Evolutionary conservation across 2,888 invertebrate species (phyloP).

Genomic region (Drosophila atripex): DNA sequence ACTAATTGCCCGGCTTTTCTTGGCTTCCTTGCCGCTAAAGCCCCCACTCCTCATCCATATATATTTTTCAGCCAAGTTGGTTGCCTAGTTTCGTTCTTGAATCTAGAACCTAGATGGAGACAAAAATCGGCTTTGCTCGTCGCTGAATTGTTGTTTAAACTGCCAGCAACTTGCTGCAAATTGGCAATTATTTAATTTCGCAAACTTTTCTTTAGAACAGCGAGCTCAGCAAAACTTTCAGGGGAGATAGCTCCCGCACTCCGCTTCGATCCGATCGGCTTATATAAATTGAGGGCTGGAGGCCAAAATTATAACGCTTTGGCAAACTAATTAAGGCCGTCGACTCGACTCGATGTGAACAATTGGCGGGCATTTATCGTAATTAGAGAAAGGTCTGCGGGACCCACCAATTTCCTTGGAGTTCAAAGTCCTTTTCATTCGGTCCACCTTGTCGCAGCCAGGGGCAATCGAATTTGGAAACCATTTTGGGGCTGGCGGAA

Average conservation of each 20-base stretch:
- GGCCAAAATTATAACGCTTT: conserved; percentile 48
- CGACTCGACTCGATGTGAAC: conserved; percentile 35
- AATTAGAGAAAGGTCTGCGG: conserved; percentile 41
- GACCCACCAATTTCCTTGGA: conserved; percentile 19
- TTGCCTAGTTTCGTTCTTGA: conserved; percentile 7
- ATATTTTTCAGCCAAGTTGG: neutral
- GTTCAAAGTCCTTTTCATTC: conserved; percentile 3
- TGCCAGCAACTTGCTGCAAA: conserved; percentile 46
- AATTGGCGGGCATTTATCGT: conserved; percentile 48
- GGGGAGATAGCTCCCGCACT: neutral
- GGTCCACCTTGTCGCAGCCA: neutral
- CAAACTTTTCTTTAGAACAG: conserved; percentile 27
- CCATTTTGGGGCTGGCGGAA: conserved; percentile 23
- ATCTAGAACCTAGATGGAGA: conserved; percentile 14
- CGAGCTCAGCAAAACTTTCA: conserved; percentile 14
- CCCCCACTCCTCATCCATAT: neutral
- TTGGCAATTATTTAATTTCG: conserved; percentile 52
- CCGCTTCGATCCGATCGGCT: conserved; percentile 30
- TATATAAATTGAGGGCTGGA: conserved; percentile 41
- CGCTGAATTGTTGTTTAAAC: conserved; percentile 49
- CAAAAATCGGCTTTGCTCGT: conserved; percentile 41
- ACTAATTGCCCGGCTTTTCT: conserved; percentile 35
- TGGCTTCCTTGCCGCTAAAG: conserved; percentile 11
- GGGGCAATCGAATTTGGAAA: conserved; percentile 25
- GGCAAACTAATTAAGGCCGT: conserved; percentile 49